These are phyloP conservation scores for Cyclargus thomasi DNA, from an alignment of 1,140 invertebrate genomes.

Conservation along the genomic window DNA sequence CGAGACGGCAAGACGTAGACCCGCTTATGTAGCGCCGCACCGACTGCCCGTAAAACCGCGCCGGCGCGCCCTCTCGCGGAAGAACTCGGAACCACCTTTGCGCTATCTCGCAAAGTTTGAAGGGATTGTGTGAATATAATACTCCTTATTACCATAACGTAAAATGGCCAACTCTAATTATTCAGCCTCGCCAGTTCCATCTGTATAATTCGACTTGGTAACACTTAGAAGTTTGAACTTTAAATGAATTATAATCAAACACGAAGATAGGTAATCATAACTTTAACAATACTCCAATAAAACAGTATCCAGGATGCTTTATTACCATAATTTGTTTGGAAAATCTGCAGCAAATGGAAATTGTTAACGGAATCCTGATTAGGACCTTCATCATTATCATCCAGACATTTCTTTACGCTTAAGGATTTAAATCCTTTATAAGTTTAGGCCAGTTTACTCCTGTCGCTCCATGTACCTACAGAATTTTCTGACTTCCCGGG, in stretches of 20 bases:
- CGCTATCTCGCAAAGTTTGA: not conserved
- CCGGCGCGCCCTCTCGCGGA: slow-evolving; percentile 32
- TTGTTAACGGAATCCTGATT: not conserved
- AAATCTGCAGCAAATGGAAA: not conserved
- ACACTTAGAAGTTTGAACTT: not conserved
- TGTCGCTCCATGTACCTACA: too few relatives aligned
- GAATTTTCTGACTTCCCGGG: too few relatives aligned
- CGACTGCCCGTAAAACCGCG: slow-evolving; percentile 33
- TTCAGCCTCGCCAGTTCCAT: not conserved
- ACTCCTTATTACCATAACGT: slow-evolving; percentile 20
- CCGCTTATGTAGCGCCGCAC: slow-evolving; percentile 32
- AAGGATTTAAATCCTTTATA: too few relatives aligned
- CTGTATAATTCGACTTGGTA: slow-evolving; percentile 9
- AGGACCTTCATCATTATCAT: not conserved
- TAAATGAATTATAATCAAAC: slow-evolving; percentile 8
- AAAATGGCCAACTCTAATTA: slow-evolving; percentile 6
- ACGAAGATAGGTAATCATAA: slow-evolving; percentile 1
- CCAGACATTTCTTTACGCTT: too few relatives aligned
- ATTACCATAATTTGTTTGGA: not conserved
- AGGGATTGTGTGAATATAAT: slow-evolving; percentile 16
- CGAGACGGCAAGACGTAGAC: slow-evolving; percentile 27
- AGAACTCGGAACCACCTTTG: slow-evolving; percentile 10
- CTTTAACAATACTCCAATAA: not conserved
- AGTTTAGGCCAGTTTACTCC: too few relatives aligned
- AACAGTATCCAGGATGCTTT: not conserved